Percentiles rank a stretch among this genome's conserved stretches.
phyloP scores from a whole-genome alignment of 2,797 vertebrate species.

The Gambelia wislizenii region DNA sequence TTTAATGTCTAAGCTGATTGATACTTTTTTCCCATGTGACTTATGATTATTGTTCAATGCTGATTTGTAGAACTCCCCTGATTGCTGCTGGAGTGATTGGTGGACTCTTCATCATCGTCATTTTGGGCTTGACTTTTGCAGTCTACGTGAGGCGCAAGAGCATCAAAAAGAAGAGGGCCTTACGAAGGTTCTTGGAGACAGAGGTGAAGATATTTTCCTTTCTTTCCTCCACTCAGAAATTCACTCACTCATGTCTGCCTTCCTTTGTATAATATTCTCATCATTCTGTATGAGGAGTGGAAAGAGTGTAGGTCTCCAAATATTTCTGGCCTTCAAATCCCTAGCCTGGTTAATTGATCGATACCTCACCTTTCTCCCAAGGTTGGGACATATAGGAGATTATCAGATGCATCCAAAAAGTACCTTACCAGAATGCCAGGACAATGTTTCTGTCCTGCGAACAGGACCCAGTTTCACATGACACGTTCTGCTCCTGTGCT shows the following conservation, averaged over 20 bases:
- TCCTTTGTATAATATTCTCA: fast-evolving
- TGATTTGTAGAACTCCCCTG: constrained; percentile 89
- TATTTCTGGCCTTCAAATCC: not conserved
- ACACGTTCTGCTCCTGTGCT: too few species aligned
- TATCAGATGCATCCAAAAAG: too few species aligned
- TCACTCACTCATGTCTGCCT: not conserved
- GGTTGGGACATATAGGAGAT: too few species aligned
- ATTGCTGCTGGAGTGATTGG: constrained; percentile 96
- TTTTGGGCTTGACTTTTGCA: constrained; percentile 90
- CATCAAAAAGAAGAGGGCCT: constrained; percentile 96
- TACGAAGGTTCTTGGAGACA: constrained; percentile 94
- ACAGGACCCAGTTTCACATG: too few species aligned
- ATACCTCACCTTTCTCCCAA: too few species aligned
- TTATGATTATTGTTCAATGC: constrained; percentile 57
- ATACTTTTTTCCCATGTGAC: constrained; percentile 10
- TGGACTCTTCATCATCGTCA: constrained; percentile 93
- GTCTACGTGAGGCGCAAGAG: constrained; percentile 94
- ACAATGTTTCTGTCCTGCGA: too few species aligned
- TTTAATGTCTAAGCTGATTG: not conserved
- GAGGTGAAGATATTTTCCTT: constrained; percentile 83
- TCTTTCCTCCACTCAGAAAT: not conserved
- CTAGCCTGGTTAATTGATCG: not conserved
- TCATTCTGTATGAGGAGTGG: not conserved
- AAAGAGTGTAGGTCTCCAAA: not conserved
- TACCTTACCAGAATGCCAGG: too few species aligned